Percentiles rank a stretch among this genome's conserved stretches.
phyloP scores from a whole-genome alignment of 2,888 invertebrate genomes.

The Drosophila ochracea region DNA sequence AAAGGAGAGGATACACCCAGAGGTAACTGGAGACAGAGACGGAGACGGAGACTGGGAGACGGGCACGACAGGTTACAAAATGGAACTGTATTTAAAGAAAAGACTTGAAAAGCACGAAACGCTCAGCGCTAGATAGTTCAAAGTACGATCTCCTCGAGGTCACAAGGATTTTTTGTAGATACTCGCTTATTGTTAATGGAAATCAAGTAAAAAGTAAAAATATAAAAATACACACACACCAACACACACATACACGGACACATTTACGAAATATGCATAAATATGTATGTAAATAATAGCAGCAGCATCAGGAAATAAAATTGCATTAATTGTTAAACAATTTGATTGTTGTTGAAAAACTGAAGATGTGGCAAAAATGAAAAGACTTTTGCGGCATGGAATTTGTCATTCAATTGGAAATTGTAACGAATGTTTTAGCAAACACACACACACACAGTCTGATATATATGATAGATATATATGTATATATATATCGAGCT shows the following conservation, averaged over 20 bases:
- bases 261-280: conserved; percentile 8
- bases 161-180: conserved; percentile 34
- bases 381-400: neutral
- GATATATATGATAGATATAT: neutral
- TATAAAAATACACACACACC: conserved; percentile 7
- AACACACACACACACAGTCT: neutral
- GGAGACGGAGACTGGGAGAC: neutral
- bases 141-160: conserved; percentile 31
- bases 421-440: neutral
- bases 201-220: conserved; percentile 4
- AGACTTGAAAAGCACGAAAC: conserved; percentile 56
- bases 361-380: neutral
- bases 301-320: neutral
- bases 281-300: neutral
- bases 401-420: neutral
- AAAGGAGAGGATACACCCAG: neutral
- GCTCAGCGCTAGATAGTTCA: conserved; percentile 55
- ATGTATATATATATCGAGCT: neutral
- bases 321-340: neutral
- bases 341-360: neutral
- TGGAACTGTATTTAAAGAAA: conserved; percentile 49
- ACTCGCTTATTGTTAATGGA: conserved; percentile 40
- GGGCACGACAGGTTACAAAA: conserved; percentile 12
- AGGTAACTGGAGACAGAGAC: neutral
- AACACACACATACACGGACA: conserved; percentile 7